Conservation (phyloP, 2,888 invertebrate species). For the Bimastos eiseni region DNA sequence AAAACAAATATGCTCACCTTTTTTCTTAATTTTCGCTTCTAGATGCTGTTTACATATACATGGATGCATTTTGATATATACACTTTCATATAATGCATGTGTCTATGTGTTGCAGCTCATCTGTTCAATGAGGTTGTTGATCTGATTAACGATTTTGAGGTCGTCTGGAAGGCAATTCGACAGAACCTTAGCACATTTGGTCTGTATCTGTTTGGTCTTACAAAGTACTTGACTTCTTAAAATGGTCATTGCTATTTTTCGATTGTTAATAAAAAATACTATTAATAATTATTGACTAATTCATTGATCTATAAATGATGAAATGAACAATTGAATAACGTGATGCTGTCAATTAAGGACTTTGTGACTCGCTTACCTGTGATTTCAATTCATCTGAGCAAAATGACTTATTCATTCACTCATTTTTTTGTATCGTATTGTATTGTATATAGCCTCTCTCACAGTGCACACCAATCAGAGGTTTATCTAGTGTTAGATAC, state of each 20-base stretch:
- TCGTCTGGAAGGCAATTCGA: slow-evolving; percentile 46
- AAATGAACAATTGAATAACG: no score
- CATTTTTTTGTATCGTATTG: no score
- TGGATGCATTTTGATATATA: no score
- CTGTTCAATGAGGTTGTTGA: slow-evolving; percentile 24
- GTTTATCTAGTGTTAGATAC: no score
- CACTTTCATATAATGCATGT: neutral
- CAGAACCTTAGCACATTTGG: slow-evolving; percentile 37
- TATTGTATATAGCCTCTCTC: no score
- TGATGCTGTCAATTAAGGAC: no score
- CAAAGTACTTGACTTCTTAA: neutral
- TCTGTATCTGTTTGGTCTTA: slow-evolving; percentile 29
- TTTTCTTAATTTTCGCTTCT: neutral
- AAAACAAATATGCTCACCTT: neutral
- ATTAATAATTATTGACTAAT: neutral
- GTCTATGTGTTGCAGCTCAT: neutral
- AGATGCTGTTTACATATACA: no score
- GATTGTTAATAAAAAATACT: neutral
- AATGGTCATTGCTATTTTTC: neutral
- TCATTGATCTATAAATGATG: no score
- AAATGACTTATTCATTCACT: no score
- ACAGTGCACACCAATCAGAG: no score
- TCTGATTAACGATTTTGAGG: slow-evolving; percentile 42
- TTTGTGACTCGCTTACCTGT: no score
- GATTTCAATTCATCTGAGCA: no score